phyloP scores from a whole-genome alignment of 2,113 vertebrate species.

The Plectropomus leopardus region DNA sequence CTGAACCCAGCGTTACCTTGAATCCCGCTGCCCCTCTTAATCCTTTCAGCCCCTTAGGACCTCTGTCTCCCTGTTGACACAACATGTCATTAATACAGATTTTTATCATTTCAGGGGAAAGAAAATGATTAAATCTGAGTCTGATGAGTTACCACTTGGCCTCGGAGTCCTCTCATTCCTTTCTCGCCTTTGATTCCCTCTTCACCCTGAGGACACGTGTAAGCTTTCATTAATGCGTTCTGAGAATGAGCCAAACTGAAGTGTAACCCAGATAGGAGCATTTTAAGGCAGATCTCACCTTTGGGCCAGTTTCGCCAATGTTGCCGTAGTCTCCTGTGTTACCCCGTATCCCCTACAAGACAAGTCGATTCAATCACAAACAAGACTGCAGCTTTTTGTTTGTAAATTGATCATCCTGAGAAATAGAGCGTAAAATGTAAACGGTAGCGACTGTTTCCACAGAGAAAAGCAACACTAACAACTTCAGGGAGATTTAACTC shows the following conservation, averaged over 20 bases:
- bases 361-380: conserved; percentile 22
- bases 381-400: conserved; percentile 4
- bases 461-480: conserved; percentile 12
- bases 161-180: conserved; percentile 78
- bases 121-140: conserved; percentile 12
- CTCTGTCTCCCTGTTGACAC: conserved; percentile 80
- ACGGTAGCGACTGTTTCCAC: background rate
- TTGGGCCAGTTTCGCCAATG: conserved; percentile 78
- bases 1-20: conserved; percentile 76
- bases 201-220: conserved; percentile 73
- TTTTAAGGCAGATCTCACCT: conserved; percentile 60
- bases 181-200: conserved; percentile 83
- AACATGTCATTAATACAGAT: conserved; percentile 50
- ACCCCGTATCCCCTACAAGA: conserved; percentile 75
- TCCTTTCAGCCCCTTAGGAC: conserved; percentile 85
- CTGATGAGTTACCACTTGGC: conserved; percentile 73
- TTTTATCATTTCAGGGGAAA: conserved; percentile 7
- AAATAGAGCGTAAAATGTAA: background rate
- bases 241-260: conserved; percentile 22
- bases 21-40: conserved; percentile 83
- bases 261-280: conserved; percentile 9
- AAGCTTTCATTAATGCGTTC: conserved; percentile 54
- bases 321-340: conserved; percentile 75
- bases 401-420: background rate
- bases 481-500: conserved; percentile 5